A percentile compares a stretch with the other conserved stretches of the same genome.
Conservation (phyloP, 1,140 invertebrate genomes). For the Pectinophora gossypiella region DNA sequence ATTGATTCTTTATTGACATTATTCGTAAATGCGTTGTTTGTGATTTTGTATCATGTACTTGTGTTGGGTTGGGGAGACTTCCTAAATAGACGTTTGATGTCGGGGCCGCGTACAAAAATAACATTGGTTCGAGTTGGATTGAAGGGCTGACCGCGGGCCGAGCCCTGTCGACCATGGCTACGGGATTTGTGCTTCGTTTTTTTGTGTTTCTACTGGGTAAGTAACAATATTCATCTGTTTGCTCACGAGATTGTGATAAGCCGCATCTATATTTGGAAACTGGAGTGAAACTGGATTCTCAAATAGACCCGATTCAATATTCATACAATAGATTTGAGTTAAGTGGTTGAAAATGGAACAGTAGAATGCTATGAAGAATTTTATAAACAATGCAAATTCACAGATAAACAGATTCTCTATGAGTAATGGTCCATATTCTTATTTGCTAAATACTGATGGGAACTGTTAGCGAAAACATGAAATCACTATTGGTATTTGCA, state of each 20-base stretch:
- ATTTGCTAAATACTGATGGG: too few relatives aligned
- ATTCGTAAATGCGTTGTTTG: conserved; percentile 54
- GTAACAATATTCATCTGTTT: background rate
- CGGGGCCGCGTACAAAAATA: conserved; percentile 69
- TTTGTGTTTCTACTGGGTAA: background rate
- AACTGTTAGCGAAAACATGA: too few relatives aligned
- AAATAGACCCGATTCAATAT: too few relatives aligned
- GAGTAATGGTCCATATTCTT: too few relatives aligned
- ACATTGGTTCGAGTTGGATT: conserved; percentile 39
- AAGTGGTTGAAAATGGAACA: too few relatives aligned
- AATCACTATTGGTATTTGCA: too few relatives aligned
- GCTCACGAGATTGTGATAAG: background rate
- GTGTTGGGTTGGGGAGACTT: conserved; percentile 51
- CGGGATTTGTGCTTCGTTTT: background rate
- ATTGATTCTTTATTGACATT: conserved; percentile 14
- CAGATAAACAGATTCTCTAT: too few relatives aligned
- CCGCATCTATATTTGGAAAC: background rate
- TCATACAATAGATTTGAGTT: too few relatives aligned
- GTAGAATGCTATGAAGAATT: too few relatives aligned
- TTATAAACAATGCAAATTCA: too few relatives aligned
- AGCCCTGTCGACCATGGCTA: background rate
- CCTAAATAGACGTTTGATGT: conserved; percentile 70
- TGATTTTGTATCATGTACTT: conserved; percentile 61
- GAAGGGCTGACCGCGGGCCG: background rate
- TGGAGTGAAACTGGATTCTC: background rate